These are phyloP conservation scores for Halichondria panicea DNA, from an alignment of 37 sponge, comb jelly and placozoan species.

Conservation along the genomic window DNA sequence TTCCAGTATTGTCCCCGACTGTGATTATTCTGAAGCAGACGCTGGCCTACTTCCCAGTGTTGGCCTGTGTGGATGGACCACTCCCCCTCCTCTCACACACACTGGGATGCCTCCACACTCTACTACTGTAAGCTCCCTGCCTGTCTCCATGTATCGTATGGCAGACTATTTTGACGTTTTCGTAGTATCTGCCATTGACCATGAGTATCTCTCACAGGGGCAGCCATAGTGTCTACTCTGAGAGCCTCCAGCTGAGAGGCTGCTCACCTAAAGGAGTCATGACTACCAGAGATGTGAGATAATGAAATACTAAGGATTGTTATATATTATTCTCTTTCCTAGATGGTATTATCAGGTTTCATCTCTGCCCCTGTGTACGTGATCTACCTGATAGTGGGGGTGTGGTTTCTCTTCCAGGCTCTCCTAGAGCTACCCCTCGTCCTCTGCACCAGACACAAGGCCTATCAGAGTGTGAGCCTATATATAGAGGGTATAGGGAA, in stretches of 20 bases:
- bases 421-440: conserved; percentile 61
- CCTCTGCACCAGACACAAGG: conserved; percentile 66
- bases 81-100: conserved; percentile 27
- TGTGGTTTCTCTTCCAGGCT: conserved; percentile 43
- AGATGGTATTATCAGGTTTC: no score
- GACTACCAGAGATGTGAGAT: conserved; percentile 35
- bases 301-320: no score
- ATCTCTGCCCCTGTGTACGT: conserved; percentile 22
- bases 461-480: conserved; percentile 22
- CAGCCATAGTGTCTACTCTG: conserved; percentile 15
- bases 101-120: conserved; percentile 33
- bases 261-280: conserved; percentile 15
- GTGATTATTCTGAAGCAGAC: conserved; percentile 46
- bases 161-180: not conserved
- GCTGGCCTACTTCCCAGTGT: conserved; percentile 53
- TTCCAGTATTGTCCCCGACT: conserved; percentile 14
- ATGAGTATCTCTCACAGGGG: conserved; percentile 6
- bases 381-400: conserved; percentile 24
- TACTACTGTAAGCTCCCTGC: conserved; percentile 34
- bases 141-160: not conserved
- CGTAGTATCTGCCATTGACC: not conserved
- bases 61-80: conserved; percentile 48
- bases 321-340: no score
- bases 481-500: no score
- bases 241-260: conserved; percentile 10